Base-by-base conservation (phyloP, 2,888 invertebrate genomes). In the Leucophora obtusa region DNA sequence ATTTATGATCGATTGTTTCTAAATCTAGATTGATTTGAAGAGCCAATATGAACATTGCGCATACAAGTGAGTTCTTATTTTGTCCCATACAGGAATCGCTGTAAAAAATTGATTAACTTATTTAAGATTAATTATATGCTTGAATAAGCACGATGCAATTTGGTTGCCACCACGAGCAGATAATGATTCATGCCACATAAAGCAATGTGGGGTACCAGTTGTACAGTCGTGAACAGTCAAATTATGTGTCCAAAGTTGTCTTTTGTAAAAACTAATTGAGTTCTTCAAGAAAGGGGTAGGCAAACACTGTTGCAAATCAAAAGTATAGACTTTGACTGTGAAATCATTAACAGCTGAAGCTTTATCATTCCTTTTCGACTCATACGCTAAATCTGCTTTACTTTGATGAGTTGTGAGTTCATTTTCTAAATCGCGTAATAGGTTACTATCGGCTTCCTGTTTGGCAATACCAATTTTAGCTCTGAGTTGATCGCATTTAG, bases 131-230 rank as follows among this genome's bases (percentile, higher is more conserved):
- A n/a, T n/a, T n/a, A n/a, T n/a, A n/a, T n/a, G n/a, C n/a, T n/a
- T n/a, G n/a, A n/a, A n/a, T n/a, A n/a, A 54, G 69, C 82, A 83
- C 10, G 82, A 82, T 28, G 79, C 79, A 51, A 83, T 80, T 69
- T 83, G 77, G 54, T 83, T 83, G 14, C 77, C 83, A 59, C 81
- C 83, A 68, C 79, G 76, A 28, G 68, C 75, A 73, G 78, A 76
- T 24, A 83, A 54, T n/a, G 50, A 66, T 80, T 83, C 82, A 75
- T 82, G 70, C 82, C 83, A 82, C 79, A 84, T 83, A 68, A 65
- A 81, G 53, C 82, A 82, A 59, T 80, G 65, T 62, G 79, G 68
- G 24, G 35, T 58, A 43, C 72, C 72, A 54, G 58, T 76, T n/a
- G n/a, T n/a, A n/a, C n/a, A n/a, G n/a, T n/a, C n/a, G n/a, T n/a